Evolutionary conservation across 1,140 invertebrate genomes (phyloP), one percentile per base, ranked within the genome.

Genomic region (Fopius arisanus): DNA sequence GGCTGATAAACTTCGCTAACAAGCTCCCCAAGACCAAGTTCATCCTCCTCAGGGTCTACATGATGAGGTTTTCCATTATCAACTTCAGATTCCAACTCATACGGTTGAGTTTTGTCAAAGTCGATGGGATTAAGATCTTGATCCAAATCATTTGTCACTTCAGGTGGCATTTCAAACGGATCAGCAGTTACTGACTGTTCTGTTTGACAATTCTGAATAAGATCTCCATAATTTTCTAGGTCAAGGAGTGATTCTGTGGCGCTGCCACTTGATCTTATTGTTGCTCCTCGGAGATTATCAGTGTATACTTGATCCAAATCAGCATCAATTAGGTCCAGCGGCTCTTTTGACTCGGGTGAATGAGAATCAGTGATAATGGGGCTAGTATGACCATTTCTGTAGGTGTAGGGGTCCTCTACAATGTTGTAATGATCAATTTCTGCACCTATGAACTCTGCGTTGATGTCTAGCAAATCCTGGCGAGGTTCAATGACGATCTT

Each of bases 371-470:
- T 70, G 0, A 75, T n/a, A 48, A 12, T 2, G 21, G 70, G 62
- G 19, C 29, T 76, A 7, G 63, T 63, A 26, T 86, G 78, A 0
- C 83, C 84, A 28, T 88, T 87, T 37, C 81, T 82, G 29, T 83
- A 83, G 9, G 75, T 75, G 14, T 82, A 83, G 0, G 81, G 68
- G 14, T 84, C 81, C 5, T 82, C 80, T 0, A 80, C 80, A 5
- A 84, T 0, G 0, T 76, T 67, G 29, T 82, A 83, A 14, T 87
- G 82, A 0, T 83, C 75, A 16, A 77, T 81, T 63, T 88, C 84
- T 7, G 80, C 81, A 0, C 79, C 79, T 3, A 87, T 85, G 43
- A 88, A 85, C 4, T 85, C 80, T 0, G 75, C 21, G 40, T 82
- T 87, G 0, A 80, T 75, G 7, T 86, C 83, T 0, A 82, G 14